Evolutionary conservation across 1,140 invertebrate species (phyloP).

Genomic region (Latrodectus geometricus): DNA sequence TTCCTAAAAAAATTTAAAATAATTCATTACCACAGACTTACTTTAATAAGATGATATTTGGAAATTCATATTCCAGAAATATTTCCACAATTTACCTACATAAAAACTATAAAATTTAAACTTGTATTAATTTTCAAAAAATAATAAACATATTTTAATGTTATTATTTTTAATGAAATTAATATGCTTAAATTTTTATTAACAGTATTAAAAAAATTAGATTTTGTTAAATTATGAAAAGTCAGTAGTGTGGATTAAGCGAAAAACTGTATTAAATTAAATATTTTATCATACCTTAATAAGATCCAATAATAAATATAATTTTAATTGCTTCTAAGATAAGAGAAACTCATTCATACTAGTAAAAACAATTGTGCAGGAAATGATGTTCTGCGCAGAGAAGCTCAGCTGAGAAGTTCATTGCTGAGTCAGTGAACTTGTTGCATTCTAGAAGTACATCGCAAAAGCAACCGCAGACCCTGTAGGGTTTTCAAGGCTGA

Average conservation of each 20-base stretch:
- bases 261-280: background rate
- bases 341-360: background rate
- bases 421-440: background rate
- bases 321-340: slow-evolving; percentile 20
- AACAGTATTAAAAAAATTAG: too few relatives aligned
- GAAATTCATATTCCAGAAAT: too few relatives aligned
- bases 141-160: too few relatives aligned
- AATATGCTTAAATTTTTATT: too few relatives aligned
- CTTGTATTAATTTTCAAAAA: too few relatives aligned
- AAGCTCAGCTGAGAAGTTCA: slow-evolving; percentile 19
- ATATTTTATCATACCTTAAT: background rate
- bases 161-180: too few relatives aligned
- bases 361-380: background rate
- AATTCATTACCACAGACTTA: too few relatives aligned
- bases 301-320: background rate
- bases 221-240: background rate
- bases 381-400: slow-evolving; percentile 45
- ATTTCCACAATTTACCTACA: too few relatives aligned
- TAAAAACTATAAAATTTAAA: too few relatives aligned
- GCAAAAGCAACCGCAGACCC: background rate
- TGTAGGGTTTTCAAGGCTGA: background rate
- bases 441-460: background rate
- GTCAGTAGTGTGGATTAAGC: background rate
- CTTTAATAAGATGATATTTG: too few relatives aligned
- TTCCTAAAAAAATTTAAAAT: too few relatives aligned